Percentiles rank a stretch among this genome's conserved stretches.
Conservation (phyloP, 2,113 vertebrate species). For the Bungarus multicinctus region DNA sequence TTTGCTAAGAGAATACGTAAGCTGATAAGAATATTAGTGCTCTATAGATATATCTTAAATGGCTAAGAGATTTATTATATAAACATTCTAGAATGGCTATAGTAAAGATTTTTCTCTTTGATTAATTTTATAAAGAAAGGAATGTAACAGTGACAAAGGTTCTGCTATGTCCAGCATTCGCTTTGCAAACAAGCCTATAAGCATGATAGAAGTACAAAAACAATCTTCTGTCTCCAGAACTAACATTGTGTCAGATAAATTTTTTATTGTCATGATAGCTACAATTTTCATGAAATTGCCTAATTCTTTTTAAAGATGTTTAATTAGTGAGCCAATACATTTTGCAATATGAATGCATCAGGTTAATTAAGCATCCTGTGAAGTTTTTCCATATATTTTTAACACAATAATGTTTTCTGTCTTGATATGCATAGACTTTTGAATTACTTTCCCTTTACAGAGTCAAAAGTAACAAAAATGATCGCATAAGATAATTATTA, state of each 20-base stretch:
- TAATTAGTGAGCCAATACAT: background rate
- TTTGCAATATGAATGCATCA: background rate
- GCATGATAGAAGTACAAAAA: background rate
- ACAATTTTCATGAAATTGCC: background rate
- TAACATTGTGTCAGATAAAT: background rate
- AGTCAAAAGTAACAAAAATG: conserved; percentile 37
- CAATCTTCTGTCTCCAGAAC: background rate
- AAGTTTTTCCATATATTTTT: background rate
- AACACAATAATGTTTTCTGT: background rate
- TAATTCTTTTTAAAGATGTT: background rate
- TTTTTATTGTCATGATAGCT: background rate
- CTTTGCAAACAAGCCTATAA: background rate
- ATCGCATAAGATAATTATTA: conserved; percentile 48
- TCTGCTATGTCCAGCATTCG: background rate
- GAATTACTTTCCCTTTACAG: conserved; percentile 15
- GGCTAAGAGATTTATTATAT: background rate
- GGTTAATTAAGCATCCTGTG: background rate
- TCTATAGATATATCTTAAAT: background rate
- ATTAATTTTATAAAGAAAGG: background rate
- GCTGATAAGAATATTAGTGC: background rate
- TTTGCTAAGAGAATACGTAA: background rate
- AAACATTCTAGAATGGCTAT: background rate
- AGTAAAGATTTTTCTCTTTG: background rate
- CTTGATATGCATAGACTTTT: background rate
- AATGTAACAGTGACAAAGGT: background rate